phyloP scores from a whole-genome alignment of 2,797 vertebrate species.

The Notolepis coatsorum region DNA sequence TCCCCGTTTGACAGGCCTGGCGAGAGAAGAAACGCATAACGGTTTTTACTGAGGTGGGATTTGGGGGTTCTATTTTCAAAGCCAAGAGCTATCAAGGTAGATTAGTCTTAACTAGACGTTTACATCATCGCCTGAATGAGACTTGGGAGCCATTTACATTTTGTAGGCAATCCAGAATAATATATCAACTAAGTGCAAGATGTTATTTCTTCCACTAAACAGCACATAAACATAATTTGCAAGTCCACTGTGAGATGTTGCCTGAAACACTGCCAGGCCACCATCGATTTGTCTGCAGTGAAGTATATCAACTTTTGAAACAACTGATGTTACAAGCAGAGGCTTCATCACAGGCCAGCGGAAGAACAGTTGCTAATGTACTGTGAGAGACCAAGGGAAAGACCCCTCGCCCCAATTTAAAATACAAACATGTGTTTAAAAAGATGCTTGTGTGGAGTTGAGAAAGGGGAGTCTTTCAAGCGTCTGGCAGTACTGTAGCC shows the following conservation, averaged over 20 bases:
- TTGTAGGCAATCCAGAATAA: neutral
- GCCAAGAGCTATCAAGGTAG: neutral
- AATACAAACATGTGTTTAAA: too few relatives aligned
- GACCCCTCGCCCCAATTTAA: too few relatives aligned
- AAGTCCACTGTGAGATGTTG: neutral
- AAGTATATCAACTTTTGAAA: neutral
- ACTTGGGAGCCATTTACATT: neutral
- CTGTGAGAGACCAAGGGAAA: too few relatives aligned
- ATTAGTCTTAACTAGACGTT: constrained; percentile 1
- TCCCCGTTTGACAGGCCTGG: too few relatives aligned
- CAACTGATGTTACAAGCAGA: neutral
- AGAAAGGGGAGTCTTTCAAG: too few relatives aligned
- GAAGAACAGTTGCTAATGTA: too few relatives aligned
- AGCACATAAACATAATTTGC: constrained; percentile 4
- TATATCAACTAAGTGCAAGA: neutral
- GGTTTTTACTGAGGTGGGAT: neutral
- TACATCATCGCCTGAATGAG: neutral
- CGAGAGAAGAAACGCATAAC: neutral
- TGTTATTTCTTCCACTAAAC: constrained; percentile 8
- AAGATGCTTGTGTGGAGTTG: too few relatives aligned
- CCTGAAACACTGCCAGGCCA: neutral
- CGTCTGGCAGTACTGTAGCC: too few relatives aligned
- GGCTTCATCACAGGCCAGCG: too few relatives aligned
- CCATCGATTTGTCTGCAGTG: neutral
- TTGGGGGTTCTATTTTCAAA: neutral